These are phyloP conservation scores for Trichogramma pretiosum DNA, from an alignment of 1,140 invertebrate species.

Conservation along the genomic window DNA sequence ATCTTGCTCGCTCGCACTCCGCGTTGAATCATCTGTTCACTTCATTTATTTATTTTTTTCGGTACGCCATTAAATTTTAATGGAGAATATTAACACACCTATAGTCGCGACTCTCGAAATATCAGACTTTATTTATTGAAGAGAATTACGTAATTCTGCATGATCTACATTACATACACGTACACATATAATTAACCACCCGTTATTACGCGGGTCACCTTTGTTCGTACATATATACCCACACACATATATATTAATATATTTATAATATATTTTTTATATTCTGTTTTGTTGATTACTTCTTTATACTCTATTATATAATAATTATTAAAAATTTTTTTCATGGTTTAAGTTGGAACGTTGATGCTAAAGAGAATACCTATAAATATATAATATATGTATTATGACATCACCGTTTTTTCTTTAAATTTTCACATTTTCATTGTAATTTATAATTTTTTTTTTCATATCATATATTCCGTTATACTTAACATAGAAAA, in stretches of 20 bases:
- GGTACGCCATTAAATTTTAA: no score
- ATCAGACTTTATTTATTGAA: constrained; percentile 35
- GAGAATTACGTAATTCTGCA: constrained; percentile 33
- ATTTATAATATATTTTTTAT: constrained; percentile 4
- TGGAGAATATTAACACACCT: constrained; percentile 12
- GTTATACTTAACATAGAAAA: constrained; percentile 45
- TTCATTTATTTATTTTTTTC: constrained; percentile 11
- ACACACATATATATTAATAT: constrained; percentile 12
- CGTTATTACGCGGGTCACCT: constrained; percentile 17
- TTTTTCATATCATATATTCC: constrained; percentile 20
- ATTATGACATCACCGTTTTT: constrained; percentile 34
- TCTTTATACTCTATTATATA: constrained; percentile 22
- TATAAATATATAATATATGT: constrained; percentile 44
- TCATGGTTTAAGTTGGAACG: constrained; percentile 31
- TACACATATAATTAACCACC: constrained; percentile 18
- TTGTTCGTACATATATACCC: no score
- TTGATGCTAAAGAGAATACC: constrained; percentile 38
- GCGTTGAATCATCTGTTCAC: constrained; percentile 14
- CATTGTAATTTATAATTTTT: constrained; percentile 11
- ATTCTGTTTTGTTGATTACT: constrained; percentile 12
- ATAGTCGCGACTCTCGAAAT: constrained; percentile 14
- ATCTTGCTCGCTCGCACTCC: constrained; percentile 14
- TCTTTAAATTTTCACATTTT: constrained; percentile 16
- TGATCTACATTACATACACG: constrained; percentile 34
- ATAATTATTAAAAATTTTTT: constrained; percentile 20